Base-by-base conservation (phyloP, 2,888 invertebrate species). In the Biston stratarius region DNA sequence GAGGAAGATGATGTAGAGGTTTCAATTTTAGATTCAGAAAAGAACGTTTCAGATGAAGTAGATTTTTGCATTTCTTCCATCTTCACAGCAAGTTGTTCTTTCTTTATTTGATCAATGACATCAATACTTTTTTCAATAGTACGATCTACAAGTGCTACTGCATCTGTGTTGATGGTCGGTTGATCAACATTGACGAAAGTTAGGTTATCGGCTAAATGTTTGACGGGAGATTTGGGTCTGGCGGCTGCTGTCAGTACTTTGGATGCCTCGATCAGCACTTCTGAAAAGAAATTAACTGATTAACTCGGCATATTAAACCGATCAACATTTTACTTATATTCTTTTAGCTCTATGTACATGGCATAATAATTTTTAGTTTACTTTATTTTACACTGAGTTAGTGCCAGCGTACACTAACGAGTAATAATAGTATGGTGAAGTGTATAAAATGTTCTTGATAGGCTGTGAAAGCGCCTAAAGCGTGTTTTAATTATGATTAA, bases 111-210 rank as follows among this genome's bases (percentile, higher is more conserved):
- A 71, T 90, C 89, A 49, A 90, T 89, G 0, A 92, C 90, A 55
- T 87, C 86, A 47, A 91, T 87, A 61, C 92, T 92, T 69, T 90
- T 93, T 80, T 93, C 92, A 15, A 94, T 89, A 0, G 92, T 89
- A 45, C 93, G 85, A 77, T 95, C 94, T 11, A 95, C 95, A 40
- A 94, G 83, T 78, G 95, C 95, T 74, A 91, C 94, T 38, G 94
- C 94, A 69, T 95, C 95, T 60, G 87, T 94, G 0, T 94, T 95
- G 42, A 93, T 85, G 34, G 94, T 94, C 40, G 95, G 95, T 75
- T 94, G 94, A 70, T 94, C 92, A 40, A 94, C 91, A 73, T 94
- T 94, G 7, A 94, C 85, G 71, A 94, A 94, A 42, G 93, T 85
- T 33, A 93, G 70, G 71, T 94, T 92, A 73, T 94, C 94, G 15